Evolutionary conservation across 2,888 invertebrate species (phyloP), one percentile per base, ranked within the genome.

Genomic region (Lycocerus yunnanus): DNA sequence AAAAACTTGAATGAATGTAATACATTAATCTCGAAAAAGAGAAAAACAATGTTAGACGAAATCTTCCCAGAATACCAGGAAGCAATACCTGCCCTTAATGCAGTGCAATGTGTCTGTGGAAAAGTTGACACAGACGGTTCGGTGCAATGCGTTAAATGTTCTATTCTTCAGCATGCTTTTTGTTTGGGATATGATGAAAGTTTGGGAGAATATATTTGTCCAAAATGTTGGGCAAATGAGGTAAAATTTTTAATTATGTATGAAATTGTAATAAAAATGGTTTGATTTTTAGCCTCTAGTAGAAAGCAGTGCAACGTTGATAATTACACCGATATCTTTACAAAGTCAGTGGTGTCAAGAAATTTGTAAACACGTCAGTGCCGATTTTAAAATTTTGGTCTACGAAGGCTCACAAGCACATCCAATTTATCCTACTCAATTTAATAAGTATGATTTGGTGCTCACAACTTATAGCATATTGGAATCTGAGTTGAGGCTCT

Each of bases 321-420:
- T 95, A 78, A 90, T 95, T 2, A 90, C 93, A 1, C 95, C 95
- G 1, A 83, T 84, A 3, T 87, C 92, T 4, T 92, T 95, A 67
- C 88, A 90, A 79, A 87, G 89, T 77, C 94, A 95, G 84, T 95
- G 95, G 95, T 87, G 89, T 20, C 89, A 91, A 6, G 95, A 95
- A 85, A 91, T 94, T 71, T 83, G 86, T 27, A 91, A 90, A 77
- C 94, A 94, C 84, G 85, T 92, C 13, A 84, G 84, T 15, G 85
- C 88, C 61, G 85, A 86, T 27, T 82, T 91, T 1, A 88, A 86
- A 71, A 88, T 92, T n/a, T 82, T 91, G 5, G 83, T 88, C 14
- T 92, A 92, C 81, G 88, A 88, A 58, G 90, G 89, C 1, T 81
- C 86, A 2, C 77, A 81, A 20, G 79, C 80, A 20, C 89, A 89